phyloP scores from a whole-genome alignment of 2,113 vertebrate genomes.

The Gallinago jamesoni region DNA sequence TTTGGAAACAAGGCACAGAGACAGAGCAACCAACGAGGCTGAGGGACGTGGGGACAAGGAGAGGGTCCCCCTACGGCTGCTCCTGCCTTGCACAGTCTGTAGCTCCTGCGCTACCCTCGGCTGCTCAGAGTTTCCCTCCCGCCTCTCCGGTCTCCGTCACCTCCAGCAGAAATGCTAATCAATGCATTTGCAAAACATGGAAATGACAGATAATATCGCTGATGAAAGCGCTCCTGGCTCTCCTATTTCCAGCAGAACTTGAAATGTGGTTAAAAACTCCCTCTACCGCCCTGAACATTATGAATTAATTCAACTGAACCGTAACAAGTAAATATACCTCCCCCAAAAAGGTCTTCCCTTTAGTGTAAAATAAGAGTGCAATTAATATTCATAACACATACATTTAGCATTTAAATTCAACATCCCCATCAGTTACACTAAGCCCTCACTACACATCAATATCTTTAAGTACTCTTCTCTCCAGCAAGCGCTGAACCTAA shows the following conservation, averaged over 20 bases:
- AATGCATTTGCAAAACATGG: slow-evolving; percentile 16
- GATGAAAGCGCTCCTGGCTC: not conserved
- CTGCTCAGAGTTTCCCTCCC: not conserved
- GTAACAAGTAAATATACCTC: slow-evolving; percentile 34
- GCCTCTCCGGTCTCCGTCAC: not conserved
- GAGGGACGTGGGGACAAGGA: accelerated
- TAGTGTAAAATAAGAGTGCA: not conserved
- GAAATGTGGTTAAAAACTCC: slow-evolving; percentile 30
- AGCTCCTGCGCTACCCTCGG: not conserved
- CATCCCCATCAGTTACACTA: slow-evolving; percentile 18
- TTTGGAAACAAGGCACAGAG: not conserved
- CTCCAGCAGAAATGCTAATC: slow-evolving; percentile 48
- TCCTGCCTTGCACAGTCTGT: not conserved
- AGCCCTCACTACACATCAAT: slow-evolving; percentile 44
- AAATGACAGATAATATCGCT: not conserved
- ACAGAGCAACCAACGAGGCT: not conserved
- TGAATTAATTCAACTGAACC: slow-evolving; percentile 33
- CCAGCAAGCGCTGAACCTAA: slow-evolving; percentile 8
- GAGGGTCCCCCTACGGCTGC: accelerated
- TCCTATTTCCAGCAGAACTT: not conserved
- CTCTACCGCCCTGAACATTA: not conserved
- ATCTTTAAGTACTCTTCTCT: slow-evolving; percentile 67
- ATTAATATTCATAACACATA: slow-evolving; percentile 55
- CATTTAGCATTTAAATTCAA: slow-evolving; percentile 48
- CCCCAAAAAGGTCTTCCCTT: slow-evolving; percentile 5